Conservation (phyloP, 1,140 invertebrate genomes). For the Drosophila melanica region DNA sequence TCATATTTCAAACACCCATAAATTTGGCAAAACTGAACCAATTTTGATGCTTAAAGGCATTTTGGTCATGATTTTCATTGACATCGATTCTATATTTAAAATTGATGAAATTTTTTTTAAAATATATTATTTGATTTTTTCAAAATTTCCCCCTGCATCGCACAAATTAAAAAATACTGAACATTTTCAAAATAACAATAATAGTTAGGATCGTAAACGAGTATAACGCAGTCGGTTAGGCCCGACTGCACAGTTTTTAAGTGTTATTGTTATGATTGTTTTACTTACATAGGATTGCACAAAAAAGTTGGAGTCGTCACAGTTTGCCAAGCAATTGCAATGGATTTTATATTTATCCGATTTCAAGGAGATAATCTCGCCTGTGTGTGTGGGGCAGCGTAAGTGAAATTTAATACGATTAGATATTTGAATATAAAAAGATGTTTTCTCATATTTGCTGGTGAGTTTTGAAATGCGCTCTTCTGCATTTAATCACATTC, state of each 20-base stretch:
- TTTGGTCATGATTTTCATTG: too few relatives aligned
- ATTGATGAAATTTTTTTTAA: too few relatives aligned
- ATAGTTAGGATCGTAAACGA: too few relatives aligned
- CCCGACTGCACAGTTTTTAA: not conserved
- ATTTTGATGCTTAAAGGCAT: too few relatives aligned
- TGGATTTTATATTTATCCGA: slow-evolving; percentile 85
- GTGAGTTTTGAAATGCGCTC: not conserved
- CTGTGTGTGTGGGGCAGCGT: slow-evolving; percentile 45
- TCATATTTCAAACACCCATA: too few relatives aligned
- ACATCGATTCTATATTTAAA: too few relatives aligned
- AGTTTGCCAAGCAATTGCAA: slow-evolving; percentile 87
- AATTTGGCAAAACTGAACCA: too few relatives aligned
- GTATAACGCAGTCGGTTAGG: not conserved
- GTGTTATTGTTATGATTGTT: slow-evolving; percentile 15
- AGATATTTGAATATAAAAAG: not conserved
- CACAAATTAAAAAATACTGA: too few relatives aligned
- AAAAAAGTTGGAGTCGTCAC: slow-evolving; percentile 87
- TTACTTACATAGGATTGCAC: slow-evolving; percentile 84
- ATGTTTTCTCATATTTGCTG: not conserved
- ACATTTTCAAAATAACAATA: too few relatives aligned
- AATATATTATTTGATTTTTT: too few relatives aligned
- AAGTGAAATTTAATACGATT: slow-evolving; percentile 4
- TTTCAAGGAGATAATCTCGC: slow-evolving; percentile 84
- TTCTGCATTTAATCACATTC: not conserved
- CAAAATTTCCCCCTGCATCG: too few relatives aligned